These are phyloP conservation scores for Peromyscus attwateri DNA, from an alignment of 2,797 vertebrate genomes.

Conservation along the genomic window DNA sequence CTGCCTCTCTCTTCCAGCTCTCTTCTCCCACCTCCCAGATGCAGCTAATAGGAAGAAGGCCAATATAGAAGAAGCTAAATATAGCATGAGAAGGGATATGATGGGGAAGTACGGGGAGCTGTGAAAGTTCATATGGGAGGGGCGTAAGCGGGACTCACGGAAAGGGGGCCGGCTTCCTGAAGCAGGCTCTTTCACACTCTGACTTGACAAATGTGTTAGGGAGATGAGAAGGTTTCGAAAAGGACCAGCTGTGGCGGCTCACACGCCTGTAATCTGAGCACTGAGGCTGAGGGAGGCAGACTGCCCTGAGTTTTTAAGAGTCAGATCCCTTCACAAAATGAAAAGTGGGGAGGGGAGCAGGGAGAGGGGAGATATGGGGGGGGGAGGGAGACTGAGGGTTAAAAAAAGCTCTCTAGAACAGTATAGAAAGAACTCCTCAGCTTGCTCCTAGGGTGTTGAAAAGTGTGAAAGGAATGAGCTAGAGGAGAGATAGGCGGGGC, in stretches of 20 bases:
- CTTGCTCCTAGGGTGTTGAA: background rate
- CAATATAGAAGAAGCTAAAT: background rate
- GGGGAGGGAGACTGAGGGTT: background rate
- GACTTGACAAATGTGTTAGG: background rate
- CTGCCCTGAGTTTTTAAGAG: background rate
- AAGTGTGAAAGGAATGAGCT: background rate
- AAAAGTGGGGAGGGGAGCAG: background rate
- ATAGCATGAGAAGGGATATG: background rate
- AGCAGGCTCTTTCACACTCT: conserved; percentile 8
- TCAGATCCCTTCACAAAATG: background rate
- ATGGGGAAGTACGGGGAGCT: background rate
- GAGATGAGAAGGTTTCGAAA: background rate
- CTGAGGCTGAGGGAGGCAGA: background rate
- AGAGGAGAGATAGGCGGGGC: background rate
- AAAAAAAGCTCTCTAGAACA: background rate
- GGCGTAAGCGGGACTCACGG: background rate
- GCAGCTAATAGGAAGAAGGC: background rate
- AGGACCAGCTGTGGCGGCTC: background rate
- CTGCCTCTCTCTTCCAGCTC: background rate
- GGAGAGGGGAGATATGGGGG: background rate
- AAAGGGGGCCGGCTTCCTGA: background rate
- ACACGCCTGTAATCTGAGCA: background rate
- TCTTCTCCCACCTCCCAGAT: background rate
- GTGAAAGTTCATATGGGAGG: background rate
- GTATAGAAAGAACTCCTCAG: background rate